A percentile compares a stretch with the other conserved stretches of the same genome.
Conservation (phyloP, 2,888 invertebrate genomes). For the Acanthacorydalis orientalis region DNA sequence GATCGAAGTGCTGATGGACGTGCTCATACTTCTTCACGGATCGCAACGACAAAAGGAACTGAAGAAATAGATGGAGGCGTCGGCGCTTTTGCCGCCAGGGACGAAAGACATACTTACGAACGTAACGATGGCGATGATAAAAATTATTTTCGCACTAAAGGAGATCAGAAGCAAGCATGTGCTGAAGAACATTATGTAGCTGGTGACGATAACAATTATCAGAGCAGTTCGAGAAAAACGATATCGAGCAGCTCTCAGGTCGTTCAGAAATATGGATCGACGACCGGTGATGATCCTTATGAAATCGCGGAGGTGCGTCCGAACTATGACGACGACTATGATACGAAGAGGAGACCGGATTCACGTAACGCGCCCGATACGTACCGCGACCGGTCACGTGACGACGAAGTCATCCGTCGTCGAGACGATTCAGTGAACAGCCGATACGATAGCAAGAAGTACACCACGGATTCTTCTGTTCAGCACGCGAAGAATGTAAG, state of each 20-base stretch:
- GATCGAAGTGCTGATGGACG: constrained; percentile 46
- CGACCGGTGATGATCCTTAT: neutral
- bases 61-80: constrained; percentile 47
- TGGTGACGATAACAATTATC: constrained; percentile 31
- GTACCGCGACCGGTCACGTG: neutral
- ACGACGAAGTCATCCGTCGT: neutral
- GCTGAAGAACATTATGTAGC: constrained; percentile 32
- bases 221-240: constrained; percentile 20
- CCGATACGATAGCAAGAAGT: constrained; percentile 12
- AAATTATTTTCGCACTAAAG: constrained; percentile 31
- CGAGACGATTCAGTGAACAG: neutral
- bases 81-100: constrained; percentile 44
- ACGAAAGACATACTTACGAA: constrained; percentile 38
- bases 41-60: constrained; percentile 46
- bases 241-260: constrained; percentile 19
- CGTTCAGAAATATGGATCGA: constrained; percentile 15
- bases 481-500: constrained; percentile 10
- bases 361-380: neutral
- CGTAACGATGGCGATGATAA: constrained; percentile 34
- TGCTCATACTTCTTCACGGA: constrained; percentile 37
- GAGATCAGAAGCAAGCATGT: constrained; percentile 28
- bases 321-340: neutral
- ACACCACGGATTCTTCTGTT: constrained; percentile 10
- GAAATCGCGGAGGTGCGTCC: neutral
- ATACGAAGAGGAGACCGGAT: neutral